A percentile compares a stretch with the other conserved stretches of the same genome.
These are phyloP conservation scores for Etheostoma nigrum DNA, from an alignment of 2,797 vertebrate species.

Conservation along the genomic window DNA sequence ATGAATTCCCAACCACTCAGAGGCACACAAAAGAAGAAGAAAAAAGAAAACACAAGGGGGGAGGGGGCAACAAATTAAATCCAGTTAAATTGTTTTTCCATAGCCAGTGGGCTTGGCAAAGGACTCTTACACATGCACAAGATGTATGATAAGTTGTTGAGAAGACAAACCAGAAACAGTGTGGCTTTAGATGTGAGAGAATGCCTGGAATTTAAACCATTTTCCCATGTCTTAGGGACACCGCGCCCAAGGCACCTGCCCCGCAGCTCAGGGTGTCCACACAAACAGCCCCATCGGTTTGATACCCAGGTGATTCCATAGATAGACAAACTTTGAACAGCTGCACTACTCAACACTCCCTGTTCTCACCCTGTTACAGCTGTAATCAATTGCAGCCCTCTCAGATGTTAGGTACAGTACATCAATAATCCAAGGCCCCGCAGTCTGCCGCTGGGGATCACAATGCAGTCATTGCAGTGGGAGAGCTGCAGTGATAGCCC, in stretches of 20 bases:
- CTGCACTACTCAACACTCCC: constrained; percentile 18
- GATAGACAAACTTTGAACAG: constrained; percentile 20
- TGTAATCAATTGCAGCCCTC: constrained; percentile 32
- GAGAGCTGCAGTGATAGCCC: constrained; percentile 49
- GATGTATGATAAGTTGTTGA: constrained; percentile 82
- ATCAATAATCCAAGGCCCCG: constrained; percentile 43
- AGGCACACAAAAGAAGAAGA: constrained; percentile 66
- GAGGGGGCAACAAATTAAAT: constrained; percentile 82
- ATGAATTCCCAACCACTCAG: constrained; percentile 76
- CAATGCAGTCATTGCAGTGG: constrained; percentile 39
- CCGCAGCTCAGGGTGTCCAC: constrained; percentile 31
- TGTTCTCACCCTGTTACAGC: constrained; percentile 5
- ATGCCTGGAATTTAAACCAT: constrained; percentile 80
- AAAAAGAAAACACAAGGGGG: constrained; percentile 40
- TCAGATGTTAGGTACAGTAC: constrained; percentile 30
- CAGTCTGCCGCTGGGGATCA: constrained; percentile 33
- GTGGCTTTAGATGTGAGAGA: constrained; percentile 67
- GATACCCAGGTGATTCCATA: constrained; percentile 29
- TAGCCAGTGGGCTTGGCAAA: constrained; percentile 83
- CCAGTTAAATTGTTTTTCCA: constrained; percentile 88
- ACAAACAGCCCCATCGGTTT: constrained; percentile 22
- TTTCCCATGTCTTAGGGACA: constrained; percentile 65
- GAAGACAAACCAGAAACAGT: constrained; percentile 68
- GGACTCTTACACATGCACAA: constrained; percentile 75
- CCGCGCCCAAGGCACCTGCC: constrained; percentile 44